These are phyloP conservation scores for Sialia sialis DNA, from an alignment of 2,113 vertebrate genomes.

Conservation along the genomic window DNA sequence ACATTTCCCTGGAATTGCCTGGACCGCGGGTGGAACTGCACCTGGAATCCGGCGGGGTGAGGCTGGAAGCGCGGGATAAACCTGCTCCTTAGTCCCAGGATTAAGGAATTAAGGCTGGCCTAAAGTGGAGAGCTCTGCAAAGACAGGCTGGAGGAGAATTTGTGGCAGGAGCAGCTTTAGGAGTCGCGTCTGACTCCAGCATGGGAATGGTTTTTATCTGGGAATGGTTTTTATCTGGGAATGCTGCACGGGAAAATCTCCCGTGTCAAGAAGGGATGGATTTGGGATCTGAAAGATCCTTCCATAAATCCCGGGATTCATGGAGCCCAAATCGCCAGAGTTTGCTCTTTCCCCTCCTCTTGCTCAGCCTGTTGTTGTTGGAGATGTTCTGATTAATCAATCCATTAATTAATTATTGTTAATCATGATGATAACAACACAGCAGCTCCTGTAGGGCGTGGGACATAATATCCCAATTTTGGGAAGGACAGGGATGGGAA, in stretches of 20 bases:
- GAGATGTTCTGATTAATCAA: neutral
- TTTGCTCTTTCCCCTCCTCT: neutral
- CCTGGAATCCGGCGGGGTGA: neutral
- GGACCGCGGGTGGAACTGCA: fast-evolving
- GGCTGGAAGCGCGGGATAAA: neutral
- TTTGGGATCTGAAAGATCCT: neutral
- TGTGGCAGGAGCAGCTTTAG: neutral
- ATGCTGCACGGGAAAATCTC: too few relatives aligned
- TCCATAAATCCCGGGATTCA: neutral
- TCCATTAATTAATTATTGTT: neutral
- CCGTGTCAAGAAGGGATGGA: fast-evolving
- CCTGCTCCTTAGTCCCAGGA: neutral
- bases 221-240: neutral
- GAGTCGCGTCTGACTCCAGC: neutral
- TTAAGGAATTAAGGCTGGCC: fast-evolving
- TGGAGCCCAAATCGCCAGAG: fast-evolving
- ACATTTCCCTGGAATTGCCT: neutral
- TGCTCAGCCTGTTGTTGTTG: neutral
- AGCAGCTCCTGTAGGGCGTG: neutral
- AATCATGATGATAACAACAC: fast-evolving
- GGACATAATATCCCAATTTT: fast-evolving
- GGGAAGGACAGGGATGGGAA: neutral
- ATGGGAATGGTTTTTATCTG: neutral
- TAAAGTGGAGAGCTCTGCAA: neutral
- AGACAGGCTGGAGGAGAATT: neutral